Evolutionary conservation across 2,888 invertebrate species (phyloP).

Genomic region (Lycocerus yunnanus): DNA sequence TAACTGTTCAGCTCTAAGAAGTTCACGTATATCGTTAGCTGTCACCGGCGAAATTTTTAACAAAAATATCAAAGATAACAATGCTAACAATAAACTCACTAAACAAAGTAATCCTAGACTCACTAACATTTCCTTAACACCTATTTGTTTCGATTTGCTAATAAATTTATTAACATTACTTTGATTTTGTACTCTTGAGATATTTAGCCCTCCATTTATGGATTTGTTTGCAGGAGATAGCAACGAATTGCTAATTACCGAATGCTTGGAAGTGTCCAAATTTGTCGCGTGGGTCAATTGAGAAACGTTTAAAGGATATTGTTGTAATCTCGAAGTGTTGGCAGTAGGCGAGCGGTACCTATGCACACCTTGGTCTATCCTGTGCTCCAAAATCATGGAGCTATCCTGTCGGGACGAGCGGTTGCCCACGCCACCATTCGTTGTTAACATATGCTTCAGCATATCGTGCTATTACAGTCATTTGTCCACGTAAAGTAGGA

Average conservation of each 20-base stretch:
- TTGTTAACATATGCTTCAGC: conserved; percentile 73
- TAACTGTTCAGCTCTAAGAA: conserved; percentile 61
- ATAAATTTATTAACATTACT: conserved; percentile 50
- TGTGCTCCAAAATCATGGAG: conserved; percentile 51
- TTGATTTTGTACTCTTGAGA: conserved; percentile 58
- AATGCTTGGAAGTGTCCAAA: conserved; percentile 69
- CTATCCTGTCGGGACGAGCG: conserved; percentile 56
- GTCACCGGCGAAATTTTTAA: conserved; percentile 80
- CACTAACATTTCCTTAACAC: conserved; percentile 79
- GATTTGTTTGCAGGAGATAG: conserved; percentile 41
- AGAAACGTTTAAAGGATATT: conserved; percentile 70
- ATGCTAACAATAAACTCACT: conserved; percentile 80
- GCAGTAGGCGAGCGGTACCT: conserved; percentile 48
- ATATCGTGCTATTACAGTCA: conserved; percentile 59
- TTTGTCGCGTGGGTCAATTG: conserved; percentile 51
- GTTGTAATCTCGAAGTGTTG: conserved; percentile 52
- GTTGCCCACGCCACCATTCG: conserved; percentile 59
- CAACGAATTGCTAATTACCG: conserved; percentile 55
- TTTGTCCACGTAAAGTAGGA: conserved; percentile 24
- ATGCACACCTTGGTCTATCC: conserved; percentile 45
- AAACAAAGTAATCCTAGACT: conserved; percentile 85
- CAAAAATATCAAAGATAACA: conserved; percentile 82
- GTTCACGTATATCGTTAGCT: conserved; percentile 61
- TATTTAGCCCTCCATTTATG: conserved; percentile 63
- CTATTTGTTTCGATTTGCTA: conserved; percentile 59